phyloP scores from a whole-genome alignment of 2,888 invertebrate genomes.

The Hydraecia micacea region DNA sequence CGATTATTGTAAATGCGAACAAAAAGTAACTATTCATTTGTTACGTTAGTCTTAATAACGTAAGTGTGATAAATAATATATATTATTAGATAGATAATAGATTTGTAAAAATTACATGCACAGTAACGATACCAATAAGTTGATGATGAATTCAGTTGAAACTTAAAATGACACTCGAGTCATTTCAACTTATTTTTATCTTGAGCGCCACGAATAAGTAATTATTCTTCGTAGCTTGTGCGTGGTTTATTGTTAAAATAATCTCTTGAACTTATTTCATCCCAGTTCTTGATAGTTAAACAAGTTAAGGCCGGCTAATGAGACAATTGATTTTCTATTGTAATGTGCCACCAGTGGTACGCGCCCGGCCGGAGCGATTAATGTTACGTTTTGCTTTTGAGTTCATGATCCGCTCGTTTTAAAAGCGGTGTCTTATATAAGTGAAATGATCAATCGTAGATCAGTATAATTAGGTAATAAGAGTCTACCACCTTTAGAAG shows the following conservation, averaged over 20 bases:
- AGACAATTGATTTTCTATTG: too few relatives aligned
- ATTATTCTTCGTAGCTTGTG: too few relatives aligned
- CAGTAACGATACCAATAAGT: conserved; percentile 4
- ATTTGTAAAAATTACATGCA: background rate
- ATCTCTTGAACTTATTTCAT: conserved; percentile 18
- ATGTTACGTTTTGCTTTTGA: conserved; percentile 3
- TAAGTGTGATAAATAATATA: conserved; percentile 16
- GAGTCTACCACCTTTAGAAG: conserved; percentile 20
- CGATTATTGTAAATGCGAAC: conserved; percentile 17
- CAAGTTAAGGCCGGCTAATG: too few relatives aligned
- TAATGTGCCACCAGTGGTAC: too few relatives aligned
- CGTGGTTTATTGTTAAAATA: background rate
- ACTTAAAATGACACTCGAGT: background rate
- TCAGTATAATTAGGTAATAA: conserved; percentile 29
- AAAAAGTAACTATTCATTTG: conserved; percentile 10
- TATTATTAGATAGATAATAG: background rate
- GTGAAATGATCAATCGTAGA: conserved; percentile 22
- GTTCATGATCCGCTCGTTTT: conserved; percentile 22
- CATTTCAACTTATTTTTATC: conserved; percentile 10
- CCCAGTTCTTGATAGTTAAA: conserved; percentile 11
- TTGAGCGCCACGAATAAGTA: too few relatives aligned
- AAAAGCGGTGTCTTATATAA: conserved; percentile 1
- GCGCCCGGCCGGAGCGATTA: too few relatives aligned
- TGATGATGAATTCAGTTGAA: conserved; percentile 15
- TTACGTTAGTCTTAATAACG: conserved; percentile 2